Evolutionary conservation across 2,113 vertebrate species (phyloP).

Genomic region (Malurus cyaneus): DNA sequence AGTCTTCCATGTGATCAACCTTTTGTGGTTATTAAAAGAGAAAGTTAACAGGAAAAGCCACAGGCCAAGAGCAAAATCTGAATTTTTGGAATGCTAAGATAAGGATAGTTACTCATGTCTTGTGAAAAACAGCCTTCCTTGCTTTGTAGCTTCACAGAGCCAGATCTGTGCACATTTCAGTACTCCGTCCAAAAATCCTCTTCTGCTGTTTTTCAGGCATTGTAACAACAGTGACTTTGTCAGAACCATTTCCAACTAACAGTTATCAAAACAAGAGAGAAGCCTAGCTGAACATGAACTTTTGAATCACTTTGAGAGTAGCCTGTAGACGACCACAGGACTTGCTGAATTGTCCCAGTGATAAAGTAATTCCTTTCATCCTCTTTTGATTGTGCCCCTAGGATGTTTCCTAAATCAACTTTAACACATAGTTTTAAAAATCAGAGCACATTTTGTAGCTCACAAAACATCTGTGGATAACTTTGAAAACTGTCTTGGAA

Average conservation of each 20-base stretch:
- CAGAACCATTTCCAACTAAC: not conserved
- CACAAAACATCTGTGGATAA: not conserved
- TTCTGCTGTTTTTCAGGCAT: not conserved
- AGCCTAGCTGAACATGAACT: not conserved
- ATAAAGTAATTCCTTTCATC: not conserved
- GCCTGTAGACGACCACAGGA: not conserved
- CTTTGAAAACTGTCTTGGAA: not conserved
- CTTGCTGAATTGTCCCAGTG: not conserved
- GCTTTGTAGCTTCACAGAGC: not conserved
- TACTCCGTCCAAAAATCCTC: not conserved
- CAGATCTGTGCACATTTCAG: not conserved
- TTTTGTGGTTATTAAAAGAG: not conserved
- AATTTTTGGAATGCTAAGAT: not conserved
- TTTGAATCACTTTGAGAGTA: not conserved
- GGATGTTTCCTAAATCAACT: not conserved
- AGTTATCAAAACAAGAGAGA: not conserved
- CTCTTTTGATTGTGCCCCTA: not conserved
- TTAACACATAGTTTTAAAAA: not conserved
- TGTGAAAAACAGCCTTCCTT: not conserved
- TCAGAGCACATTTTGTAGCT: not conserved
- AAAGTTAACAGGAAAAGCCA: not conserved
- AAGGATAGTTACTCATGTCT: not conserved
- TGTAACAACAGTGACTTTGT: not conserved
- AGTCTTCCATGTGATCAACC: not conserved
- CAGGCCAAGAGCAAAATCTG: not conserved